A percentile compares a stretch with the other conserved stretches of the same genome.
phyloP scores from a whole-genome alignment of 1,140 invertebrate genomes.

The Pinna nobilis region DNA sequence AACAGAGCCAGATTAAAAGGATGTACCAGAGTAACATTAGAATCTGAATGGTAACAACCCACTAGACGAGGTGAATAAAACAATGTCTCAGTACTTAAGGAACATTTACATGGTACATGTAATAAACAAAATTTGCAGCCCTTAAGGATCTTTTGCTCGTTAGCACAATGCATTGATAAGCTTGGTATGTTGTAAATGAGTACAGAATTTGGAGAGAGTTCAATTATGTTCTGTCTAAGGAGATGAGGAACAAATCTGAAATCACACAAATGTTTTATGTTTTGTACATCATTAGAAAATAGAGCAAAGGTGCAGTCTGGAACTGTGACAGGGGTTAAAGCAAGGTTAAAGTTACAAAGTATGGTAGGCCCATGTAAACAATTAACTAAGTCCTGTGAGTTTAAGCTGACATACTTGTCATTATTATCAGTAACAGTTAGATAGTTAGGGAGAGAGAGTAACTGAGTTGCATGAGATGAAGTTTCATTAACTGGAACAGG shows the following conservation, averaged over 20 bases:
- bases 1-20: slow-evolving; percentile 37
- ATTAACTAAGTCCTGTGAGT: not conserved
- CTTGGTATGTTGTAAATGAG: slow-evolving; percentile 5
- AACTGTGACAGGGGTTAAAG: slow-evolving; percentile 9
- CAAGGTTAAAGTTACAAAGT: slow-evolving; percentile 12
- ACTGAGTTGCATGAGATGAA: not conserved
- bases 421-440: not conserved
- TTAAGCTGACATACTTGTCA: not conserved
- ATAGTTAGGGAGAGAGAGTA: not conserved
- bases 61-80: slow-evolving; percentile 18
- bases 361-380: not conserved
- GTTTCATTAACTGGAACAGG: slow-evolving; percentile 3
- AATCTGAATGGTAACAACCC: not conserved
- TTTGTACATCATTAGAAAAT: slow-evolving; percentile 12
- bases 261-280: slow-evolving; percentile 15
- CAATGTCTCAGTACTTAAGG: not conserved
- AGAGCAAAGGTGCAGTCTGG: slow-evolving; percentile 6
- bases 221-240: slow-evolving; percentile 10
- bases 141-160: slow-evolving; percentile 8
- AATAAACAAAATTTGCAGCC: slow-evolving; percentile 18
- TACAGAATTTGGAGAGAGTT: slow-evolving; percentile 15
- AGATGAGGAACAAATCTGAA: slow-evolving; percentile 6
- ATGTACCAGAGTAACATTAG: slow-evolving; percentile 17
- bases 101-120: slow-evolving; percentile 15
- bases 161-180: slow-evolving; percentile 1